Percentiles rank a stretch among this genome's conserved stretches.
Conservation (phyloP, 2,113 vertebrate species). For the Eulemur rufifrons region DNA sequence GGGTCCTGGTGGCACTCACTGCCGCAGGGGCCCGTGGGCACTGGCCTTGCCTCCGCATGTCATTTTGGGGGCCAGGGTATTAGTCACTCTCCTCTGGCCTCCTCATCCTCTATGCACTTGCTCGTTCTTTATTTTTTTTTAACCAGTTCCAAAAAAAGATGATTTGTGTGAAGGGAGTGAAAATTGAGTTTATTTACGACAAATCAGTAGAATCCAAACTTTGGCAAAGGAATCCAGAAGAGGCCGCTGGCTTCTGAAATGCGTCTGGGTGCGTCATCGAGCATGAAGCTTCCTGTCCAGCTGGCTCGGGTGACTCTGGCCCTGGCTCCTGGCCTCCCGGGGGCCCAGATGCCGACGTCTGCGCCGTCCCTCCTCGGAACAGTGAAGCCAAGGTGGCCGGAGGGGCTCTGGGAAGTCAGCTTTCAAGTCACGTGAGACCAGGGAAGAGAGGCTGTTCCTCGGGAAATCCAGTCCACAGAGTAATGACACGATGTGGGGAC, state of each 20-base stretch:
- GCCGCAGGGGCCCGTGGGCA: not conserved
- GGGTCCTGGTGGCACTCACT: not conserved
- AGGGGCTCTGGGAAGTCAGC: not conserved
- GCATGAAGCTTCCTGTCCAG: not conserved
- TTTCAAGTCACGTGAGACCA: fast-evolving
- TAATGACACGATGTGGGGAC: not conserved
- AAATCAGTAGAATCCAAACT: slow-evolving; percentile 65
- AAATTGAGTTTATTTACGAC: slow-evolving; percentile 74
- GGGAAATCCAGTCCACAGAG: not conserved
- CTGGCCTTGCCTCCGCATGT: fast-evolving
- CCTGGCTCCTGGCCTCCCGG: not conserved
- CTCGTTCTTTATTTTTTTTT: not conserved
- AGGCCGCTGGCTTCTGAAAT: not conserved
- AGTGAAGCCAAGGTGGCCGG: fast-evolving
- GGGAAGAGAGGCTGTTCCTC: not conserved
- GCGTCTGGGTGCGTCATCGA: fast-evolving
- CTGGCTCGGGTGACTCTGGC: not conserved
- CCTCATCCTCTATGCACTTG: not conserved
- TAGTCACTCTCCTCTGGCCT: slow-evolving; percentile 35
- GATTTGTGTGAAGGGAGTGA: slow-evolving; percentile 66
- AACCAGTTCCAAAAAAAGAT: slow-evolving; percentile 67
- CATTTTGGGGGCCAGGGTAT: not conserved
- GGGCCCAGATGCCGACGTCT: fast-evolving
- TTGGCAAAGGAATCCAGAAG: slow-evolving; percentile 40
- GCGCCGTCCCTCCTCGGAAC: fast-evolving